These are phyloP conservation scores for Ochropleura leucogaster DNA, from an alignment of 2,888 invertebrate genomes.

Conservation along the genomic window DNA sequence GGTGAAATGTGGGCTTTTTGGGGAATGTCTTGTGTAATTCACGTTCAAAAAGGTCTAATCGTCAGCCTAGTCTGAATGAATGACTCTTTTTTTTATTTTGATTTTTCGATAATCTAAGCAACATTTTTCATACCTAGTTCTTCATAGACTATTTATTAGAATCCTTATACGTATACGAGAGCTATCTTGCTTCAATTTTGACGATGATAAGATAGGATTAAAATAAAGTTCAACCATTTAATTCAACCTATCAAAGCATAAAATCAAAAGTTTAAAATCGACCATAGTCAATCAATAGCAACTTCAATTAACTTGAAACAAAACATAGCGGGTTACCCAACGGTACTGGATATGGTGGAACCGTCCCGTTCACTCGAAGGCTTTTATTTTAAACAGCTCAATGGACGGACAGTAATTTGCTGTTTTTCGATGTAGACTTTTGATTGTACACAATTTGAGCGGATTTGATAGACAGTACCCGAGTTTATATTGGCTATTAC, in stretches of 20 bases:
- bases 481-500: neutral
- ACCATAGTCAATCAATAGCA: neutral
- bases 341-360: conserved; percentile 14
- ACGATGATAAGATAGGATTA: neutral
- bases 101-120: neutral
- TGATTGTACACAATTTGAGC: conserved; percentile 34
- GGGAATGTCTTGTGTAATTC: too few relatives aligned
- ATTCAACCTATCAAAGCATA: conserved; percentile 16
- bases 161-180: neutral
- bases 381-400: conserved; percentile 37
- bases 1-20: too few relatives aligned
- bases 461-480: neutral
- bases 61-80: too few relatives aligned
- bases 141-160: neutral
- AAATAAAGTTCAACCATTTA: neutral
- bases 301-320: conserved; percentile 32
- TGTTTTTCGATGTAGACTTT: conserved; percentile 30
- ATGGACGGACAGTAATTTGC: conserved; percentile 24
- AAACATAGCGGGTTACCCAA: conserved; percentile 31
- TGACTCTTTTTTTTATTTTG: too few relatives aligned
- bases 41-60: too few relatives aligned
- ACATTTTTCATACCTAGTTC: neutral
- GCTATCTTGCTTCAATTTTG: neutral
- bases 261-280: conserved; percentile 19
- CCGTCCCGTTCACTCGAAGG: neutral